A percentile compares a stretch with the other conserved stretches of the same genome.
Conservation (phyloP, 2,888 invertebrate species). For the Pheosia gnoma region DNA sequence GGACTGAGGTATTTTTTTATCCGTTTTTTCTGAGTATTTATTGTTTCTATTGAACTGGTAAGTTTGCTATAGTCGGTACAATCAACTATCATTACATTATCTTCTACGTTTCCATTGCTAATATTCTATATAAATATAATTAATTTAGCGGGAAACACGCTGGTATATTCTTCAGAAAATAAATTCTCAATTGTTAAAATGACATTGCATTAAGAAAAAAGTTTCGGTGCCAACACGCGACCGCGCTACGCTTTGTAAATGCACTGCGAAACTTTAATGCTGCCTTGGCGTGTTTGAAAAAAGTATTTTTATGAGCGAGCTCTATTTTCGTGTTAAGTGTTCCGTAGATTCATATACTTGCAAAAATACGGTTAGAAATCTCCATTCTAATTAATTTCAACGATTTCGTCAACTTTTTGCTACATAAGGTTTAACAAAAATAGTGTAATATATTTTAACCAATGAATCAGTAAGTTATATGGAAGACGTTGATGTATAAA, state of each 20-base stretch:
- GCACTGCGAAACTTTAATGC: conserved; percentile 50
- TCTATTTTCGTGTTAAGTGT: neutral
- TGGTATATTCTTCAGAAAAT: neutral
- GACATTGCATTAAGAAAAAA: conserved; percentile 5
- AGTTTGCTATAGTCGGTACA: too few relatives aligned
- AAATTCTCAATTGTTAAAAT: conserved; percentile 4
- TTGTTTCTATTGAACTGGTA: too few relatives aligned
- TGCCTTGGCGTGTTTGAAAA: conserved; percentile 45
- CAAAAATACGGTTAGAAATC: neutral
- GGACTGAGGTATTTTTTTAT: too few relatives aligned
- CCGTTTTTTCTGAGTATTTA: too few relatives aligned
- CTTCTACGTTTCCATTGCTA: too few relatives aligned
- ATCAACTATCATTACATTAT: too few relatives aligned
- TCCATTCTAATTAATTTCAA: neutral
- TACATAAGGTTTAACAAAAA: neutral
- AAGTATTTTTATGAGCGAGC: neutral
- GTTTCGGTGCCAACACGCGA: conserved; percentile 33
- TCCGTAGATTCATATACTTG: neutral
- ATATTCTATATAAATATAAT: too few relatives aligned
- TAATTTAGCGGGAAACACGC: neutral
- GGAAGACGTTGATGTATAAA: too few relatives aligned
- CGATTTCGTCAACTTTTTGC: neutral
- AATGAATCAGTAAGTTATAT: too few relatives aligned
- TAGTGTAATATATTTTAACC: too few relatives aligned
- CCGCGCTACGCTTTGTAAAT: conserved; percentile 29